Base-by-base conservation (phyloP, 2,113 vertebrate species). In the Piliocolobus tephrosceles region DNA sequence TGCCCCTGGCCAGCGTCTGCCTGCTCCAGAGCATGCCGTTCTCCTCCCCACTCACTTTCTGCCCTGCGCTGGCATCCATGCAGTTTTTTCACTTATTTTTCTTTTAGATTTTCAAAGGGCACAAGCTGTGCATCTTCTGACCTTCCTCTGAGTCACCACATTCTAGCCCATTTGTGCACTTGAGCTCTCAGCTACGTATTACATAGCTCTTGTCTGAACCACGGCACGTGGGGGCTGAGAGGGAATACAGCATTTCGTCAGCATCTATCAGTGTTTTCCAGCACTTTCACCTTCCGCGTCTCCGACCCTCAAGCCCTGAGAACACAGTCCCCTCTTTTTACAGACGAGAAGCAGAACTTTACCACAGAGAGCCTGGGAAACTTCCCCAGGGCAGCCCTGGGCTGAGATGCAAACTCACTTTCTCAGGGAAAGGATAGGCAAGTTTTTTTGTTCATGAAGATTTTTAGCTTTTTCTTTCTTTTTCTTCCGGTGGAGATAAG, bases 181-280 rank as follows among this genome's bases (percentile, higher is more conserved):
- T 6, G 50, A 38, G 7, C 27, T 13, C 27, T 47, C 23, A 0
- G 30, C 13, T 43, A 35, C 7, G 1, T 1, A 1, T 32, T 35
- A 4, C 22, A 2, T 23, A 17, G 61, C 30, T 73, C 58, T 8
- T 35, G 23, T 68, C 79, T 80, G 25, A 43, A 11, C 2, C 30
- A 8, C 0, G 3, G 52, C 52, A 43, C 25, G 8, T 23, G 8
- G 40, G 11, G 27, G 70, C 18, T 0, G 0, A 9, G n/a, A 14
- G 43, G 25, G n/a, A 45, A 32, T 11, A 18, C 0, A 30, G 55
- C 35, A 25, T 78, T 47, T 25, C 58, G 5, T 55, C 75, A 13
- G 58, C 30, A 32, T 55, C 25, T 76, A 6, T 18, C 12, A 11
- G 52, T 2, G 10, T 38, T 18, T 64, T 64, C 35, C 0, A 27